Evolutionary conservation across 92 coral and sea anemone species (phyloP).

Genomic region (Ricordea florida): DNA sequence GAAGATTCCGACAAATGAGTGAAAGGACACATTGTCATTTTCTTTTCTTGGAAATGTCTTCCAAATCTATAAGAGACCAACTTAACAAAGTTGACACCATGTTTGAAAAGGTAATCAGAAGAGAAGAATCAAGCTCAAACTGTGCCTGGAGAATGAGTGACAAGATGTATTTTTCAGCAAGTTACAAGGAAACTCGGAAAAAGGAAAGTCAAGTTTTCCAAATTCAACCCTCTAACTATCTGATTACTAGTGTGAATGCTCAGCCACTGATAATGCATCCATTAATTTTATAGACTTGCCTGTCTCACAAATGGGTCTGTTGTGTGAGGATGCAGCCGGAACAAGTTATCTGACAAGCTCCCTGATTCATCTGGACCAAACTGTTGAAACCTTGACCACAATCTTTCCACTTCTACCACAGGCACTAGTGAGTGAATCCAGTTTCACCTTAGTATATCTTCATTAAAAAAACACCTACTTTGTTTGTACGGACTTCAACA

Average conservation of each 20-base stretch:
- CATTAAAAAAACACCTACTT: no score
- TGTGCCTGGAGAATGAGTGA: no score
- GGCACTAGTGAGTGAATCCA: slow-evolving; percentile 20
- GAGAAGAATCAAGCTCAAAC: no score
- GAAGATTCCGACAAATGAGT: slow-evolving; percentile 62
- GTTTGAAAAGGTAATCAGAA: no score
- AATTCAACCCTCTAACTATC: no score
- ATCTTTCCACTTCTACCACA: slow-evolving; percentile 56
- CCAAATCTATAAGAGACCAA: slow-evolving; percentile 58
- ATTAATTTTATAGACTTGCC: slow-evolving; percentile 2
- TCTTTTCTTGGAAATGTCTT: slow-evolving; percentile 76
- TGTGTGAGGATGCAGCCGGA: slow-evolving; percentile 35
- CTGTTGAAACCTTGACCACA: slow-evolving; percentile 70
- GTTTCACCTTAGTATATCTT: no score
- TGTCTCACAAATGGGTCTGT: slow-evolving; percentile 55
- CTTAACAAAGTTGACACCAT: neutral
- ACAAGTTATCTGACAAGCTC: slow-evolving; percentile 13
- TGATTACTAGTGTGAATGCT: no score
- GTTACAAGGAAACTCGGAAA: no score
- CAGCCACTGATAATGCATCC: no score
- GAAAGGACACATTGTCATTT: slow-evolving; percentile 69
- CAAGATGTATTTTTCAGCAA: no score
- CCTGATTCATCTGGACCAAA: slow-evolving; percentile 26
- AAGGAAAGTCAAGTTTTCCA: no score
- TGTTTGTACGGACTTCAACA: no score